A percentile compares a stretch with the other conserved stretches of the same genome.
Evolutionary conservation across 2,797 vertebrate species (phyloP).

Genomic region (Zenarchopterus dispar): DNA sequence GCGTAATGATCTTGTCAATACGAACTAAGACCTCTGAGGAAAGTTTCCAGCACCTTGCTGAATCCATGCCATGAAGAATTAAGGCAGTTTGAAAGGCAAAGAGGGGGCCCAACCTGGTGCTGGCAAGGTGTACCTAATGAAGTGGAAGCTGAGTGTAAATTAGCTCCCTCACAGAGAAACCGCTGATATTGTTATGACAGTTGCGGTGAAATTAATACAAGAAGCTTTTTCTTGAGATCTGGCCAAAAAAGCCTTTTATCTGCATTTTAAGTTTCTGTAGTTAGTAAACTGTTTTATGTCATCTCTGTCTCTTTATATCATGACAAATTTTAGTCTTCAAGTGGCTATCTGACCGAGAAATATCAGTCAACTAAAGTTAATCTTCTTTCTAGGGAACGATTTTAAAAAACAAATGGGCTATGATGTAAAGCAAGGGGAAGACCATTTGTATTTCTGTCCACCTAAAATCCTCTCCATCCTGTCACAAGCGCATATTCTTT

Average conservation of each 20-base stretch:
- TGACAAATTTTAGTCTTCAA: slow-evolving; percentile 8
- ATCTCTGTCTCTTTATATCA: no score
- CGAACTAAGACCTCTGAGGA: no score
- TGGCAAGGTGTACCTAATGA: no score
- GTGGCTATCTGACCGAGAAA: not conserved
- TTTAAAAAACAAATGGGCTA: slow-evolving; percentile 32
- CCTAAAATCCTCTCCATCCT: slow-evolving; percentile 49
- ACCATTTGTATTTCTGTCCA: slow-evolving; percentile 20
- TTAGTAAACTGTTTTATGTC: not conserved
- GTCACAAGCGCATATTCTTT: slow-evolving; percentile 39
- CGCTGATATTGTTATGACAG: slow-evolving; percentile 47
- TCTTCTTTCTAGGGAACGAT: slow-evolving; percentile 8
- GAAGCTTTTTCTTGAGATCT: slow-evolving; percentile 11
- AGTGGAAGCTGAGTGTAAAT: slow-evolving; percentile 14
- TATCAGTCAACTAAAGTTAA: slow-evolving; percentile 5
- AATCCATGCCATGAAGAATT: no score
- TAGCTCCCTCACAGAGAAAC: slow-evolving; percentile 43
- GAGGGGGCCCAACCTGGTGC: no score
- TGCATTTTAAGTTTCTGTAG: slow-evolving; percentile 2
- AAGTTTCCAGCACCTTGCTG: no score
- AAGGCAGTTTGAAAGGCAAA: no score
- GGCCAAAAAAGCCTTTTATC: not conserved
- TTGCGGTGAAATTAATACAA: slow-evolving; percentile 21
- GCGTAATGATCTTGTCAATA: no score
- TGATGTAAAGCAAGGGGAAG: slow-evolving; percentile 36